Base-by-base conservation (phyloP, 2,888 invertebrate genomes). In the Stenchaetothrips biformis region DNA sequence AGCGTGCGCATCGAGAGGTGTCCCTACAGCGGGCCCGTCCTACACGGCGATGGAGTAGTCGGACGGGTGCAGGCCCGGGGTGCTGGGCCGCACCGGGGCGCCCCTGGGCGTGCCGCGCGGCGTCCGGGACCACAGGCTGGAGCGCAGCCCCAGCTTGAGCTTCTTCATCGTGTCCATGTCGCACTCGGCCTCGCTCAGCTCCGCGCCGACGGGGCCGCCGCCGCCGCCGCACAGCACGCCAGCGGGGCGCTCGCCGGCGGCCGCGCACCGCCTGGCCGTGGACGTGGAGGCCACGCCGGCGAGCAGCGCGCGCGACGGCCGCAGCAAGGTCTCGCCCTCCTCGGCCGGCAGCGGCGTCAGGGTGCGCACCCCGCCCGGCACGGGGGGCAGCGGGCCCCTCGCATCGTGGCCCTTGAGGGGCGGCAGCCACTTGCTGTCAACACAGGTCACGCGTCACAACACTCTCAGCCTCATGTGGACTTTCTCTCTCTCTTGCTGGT, bases 1-100 rank as follows among this genome's bases (percentile, higher is more conserved):
- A n/a, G n/a, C n/a, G n/a, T n/a, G n/a, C n/a, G n/a, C n/a, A n/a
- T n/a, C n/a, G n/a, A n/a, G n/a, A n/a, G n/a, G n/a, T n/a, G n/a
- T n/a, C n/a, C n/a, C n/a, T n/a, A n/a, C n/a, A n/a, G n/a, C n/a
- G n/a, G n/a, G n/a, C n/a, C n/a, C 9, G 67, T 25, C 85, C 90
- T 91, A 92, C 86, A 93, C 92, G 83, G 92, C 92, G 87, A 92
- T 92, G 82, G 92, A 92, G 86, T 92, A 92, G 87, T 92, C 92
- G 83, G 92, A 91, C 84, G 92, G 91, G 84, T 91, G 91, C 7
- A 25, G 67, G 21, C 67, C 67, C 83, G 89, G 88, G 84, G 89
- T 89, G 83, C 86, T 87, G 83, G 59, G 80, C 81, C 74, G 25
- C 48, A 78, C 81, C 79, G 59, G 78, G 27, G 77, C 85, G 37